Evolutionary conservation across 1,140 invertebrate species (phyloP).

Genomic region (Solen grandis): DNA sequence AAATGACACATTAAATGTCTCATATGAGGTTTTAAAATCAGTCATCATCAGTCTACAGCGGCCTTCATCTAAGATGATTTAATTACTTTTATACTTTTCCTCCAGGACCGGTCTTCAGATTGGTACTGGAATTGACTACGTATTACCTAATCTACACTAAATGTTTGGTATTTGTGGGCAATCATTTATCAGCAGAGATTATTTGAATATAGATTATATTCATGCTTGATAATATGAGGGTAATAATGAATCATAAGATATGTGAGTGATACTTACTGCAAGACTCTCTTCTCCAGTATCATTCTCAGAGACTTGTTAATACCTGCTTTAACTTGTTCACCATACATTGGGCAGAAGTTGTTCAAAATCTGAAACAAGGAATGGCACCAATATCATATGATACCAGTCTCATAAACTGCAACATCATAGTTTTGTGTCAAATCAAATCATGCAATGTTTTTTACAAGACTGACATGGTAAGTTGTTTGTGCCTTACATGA

Average conservation of each 20-base stretch:
- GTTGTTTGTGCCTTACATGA: not conserved
- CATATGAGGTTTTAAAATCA: not conserved
- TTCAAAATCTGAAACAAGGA: conserved; percentile 92
- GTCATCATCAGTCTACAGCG: not conserved
- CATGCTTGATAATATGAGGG: not conserved
- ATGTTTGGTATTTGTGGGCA: not conserved
- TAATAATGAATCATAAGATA: not conserved
- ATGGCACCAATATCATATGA: too few relatives aligned
- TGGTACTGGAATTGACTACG: too few relatives aligned
- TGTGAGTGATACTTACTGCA: conserved; percentile 68
- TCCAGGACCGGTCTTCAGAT: too few relatives aligned
- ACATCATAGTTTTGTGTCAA: conserved; percentile 23
- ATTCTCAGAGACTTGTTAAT: conserved; percentile 95
- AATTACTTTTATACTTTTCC: not conserved
- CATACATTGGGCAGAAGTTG: conserved; percentile 93
- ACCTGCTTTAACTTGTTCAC: conserved; percentile 92
- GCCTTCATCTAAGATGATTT: not conserved
- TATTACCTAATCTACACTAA: too few relatives aligned
- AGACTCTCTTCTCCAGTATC: conserved; percentile 93
- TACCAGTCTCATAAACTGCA: too few relatives aligned
- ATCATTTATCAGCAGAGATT: not conserved
- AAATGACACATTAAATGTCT: not conserved
- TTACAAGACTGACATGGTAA: not conserved
- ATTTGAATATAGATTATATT: not conserved
- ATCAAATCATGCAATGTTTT: not conserved